Evolutionary conservation across 2,888 invertebrate genomes (phyloP), one percentile per base, ranked within the genome.

Genomic region (Myopa tessellatipennis): DNA sequence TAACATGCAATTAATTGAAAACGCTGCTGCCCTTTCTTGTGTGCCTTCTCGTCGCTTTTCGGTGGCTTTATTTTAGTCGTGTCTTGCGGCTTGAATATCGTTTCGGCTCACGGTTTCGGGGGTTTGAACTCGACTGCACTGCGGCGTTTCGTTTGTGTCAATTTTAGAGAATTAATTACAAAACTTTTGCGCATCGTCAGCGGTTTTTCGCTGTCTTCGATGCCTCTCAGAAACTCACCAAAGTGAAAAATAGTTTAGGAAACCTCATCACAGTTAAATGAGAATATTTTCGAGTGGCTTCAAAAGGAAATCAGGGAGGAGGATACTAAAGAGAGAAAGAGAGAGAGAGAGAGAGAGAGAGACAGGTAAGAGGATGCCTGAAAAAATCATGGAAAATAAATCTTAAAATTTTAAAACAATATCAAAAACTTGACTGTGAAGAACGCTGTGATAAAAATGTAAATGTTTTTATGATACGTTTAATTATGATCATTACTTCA

Each of bases 131-230:
- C 40, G 38, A 34, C 65, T 38, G 67, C 40, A 40, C n/a, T 16
- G 67, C 67, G 38, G n/a, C 67, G 40, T 14, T 40, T 70, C 45
- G 45, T 45, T 70, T 70, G 70, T 55, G 70, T 70, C 70, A 70
- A 70, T 70, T 70, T 55, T 34, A 52, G 34, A 55, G 70, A 70
- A 70, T 70, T 55, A 55, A 70, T 70, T 70, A 50, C 70, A 26
- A 70, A 70, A 70, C n/a, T 70, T 70, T 70, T 4, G 14, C n/a
- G 55, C 55, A 16, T 14, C 55, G n/a, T 55, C 55, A 55, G 14
- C 16, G 5, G 55, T 55, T 55, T 16, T 55, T 55, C 55, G 55
- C 55, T 55, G 4, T n/a, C 16, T 55, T n/a, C n/a, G 55, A n/a
- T 55, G 55, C 14, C n/a, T 14, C 16, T 14, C n/a, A n/a, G 36